Evolutionary conservation across 1,140 invertebrate genomes (phyloP).

Genomic region (Hestina assimilis): DNA sequence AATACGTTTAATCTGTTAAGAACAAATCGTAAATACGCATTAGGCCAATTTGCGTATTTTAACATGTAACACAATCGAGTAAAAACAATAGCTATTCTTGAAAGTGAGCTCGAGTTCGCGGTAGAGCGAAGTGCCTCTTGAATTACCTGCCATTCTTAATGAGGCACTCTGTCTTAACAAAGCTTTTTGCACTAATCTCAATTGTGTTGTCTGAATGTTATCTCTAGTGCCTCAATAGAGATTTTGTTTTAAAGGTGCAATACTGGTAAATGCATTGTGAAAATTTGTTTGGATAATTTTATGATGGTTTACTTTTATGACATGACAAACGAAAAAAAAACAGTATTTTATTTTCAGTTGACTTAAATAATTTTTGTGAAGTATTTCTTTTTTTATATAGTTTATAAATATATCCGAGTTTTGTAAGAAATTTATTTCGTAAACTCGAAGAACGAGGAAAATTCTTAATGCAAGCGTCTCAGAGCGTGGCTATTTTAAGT

Average conservation of each 20-base stretch:
- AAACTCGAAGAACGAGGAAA: too few relatives aligned
- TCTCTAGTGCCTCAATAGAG: constrained; percentile 3
- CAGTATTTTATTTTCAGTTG: not conserved
- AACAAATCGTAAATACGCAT: not conserved
- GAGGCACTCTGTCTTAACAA: constrained; percentile 7
- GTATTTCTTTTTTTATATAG: not conserved
- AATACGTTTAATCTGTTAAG: not conserved
- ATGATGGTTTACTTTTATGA: not conserved
- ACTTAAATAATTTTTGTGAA: too few relatives aligned
- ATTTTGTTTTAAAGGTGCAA: not conserved
- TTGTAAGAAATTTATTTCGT: too few relatives aligned
- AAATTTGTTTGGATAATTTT: not conserved
- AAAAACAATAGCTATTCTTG: not conserved
- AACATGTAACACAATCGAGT: not conserved
- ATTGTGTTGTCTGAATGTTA: constrained; percentile 6
- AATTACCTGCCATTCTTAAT: constrained; percentile 4
- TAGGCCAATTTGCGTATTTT: not conserved
- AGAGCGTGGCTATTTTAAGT: too few relatives aligned
- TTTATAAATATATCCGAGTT: too few relatives aligned
- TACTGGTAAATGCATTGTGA: not conserved
- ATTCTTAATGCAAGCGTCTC: too few relatives aligned
- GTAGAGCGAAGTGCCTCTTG: constrained; percentile 2
- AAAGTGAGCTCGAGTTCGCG: constrained; percentile 5
- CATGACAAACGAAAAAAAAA: not conserved
- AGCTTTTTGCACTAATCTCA: constrained; percentile 2